Percentiles rank a stretch among this genome's conserved stretches.
Evolutionary conservation across 1,140 invertebrate genomes (phyloP).

Genomic region (Papilio dardanus): DNA sequence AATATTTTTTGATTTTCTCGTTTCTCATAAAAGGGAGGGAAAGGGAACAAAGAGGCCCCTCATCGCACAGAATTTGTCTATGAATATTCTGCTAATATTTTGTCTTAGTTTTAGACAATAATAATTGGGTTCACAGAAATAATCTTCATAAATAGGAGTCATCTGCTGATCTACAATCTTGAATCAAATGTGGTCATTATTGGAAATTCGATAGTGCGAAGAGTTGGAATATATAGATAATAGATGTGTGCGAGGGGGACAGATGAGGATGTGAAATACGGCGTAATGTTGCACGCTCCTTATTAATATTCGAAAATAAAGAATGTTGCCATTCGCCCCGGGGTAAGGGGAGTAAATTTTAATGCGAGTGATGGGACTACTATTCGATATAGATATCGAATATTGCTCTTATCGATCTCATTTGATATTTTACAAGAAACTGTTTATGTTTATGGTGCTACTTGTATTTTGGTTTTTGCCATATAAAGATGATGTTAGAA

Average conservation of each 20-base stretch:
- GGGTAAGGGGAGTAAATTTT: constrained; percentile 65
- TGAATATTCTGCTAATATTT: too few relatives aligned
- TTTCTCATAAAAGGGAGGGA: too few relatives aligned
- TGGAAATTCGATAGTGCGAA: constrained; percentile 59
- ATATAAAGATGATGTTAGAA: too few relatives aligned
- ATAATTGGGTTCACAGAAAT: too few relatives aligned
- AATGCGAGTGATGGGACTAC: constrained; percentile 42
- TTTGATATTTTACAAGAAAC: not conserved
- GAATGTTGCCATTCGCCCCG: constrained; percentile 76
- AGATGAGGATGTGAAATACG: constrained; percentile 71
- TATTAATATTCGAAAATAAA: constrained; percentile 81
- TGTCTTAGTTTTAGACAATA: too few relatives aligned
- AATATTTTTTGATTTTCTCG: too few relatives aligned
- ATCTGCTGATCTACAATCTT: constrained; percentile 50
- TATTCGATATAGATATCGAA: constrained; percentile 38
- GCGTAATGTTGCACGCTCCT: constrained; percentile 75
- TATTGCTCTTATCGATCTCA: constrained; percentile 24
- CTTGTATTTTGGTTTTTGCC: too few relatives aligned
- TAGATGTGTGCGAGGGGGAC: constrained; percentile 46
- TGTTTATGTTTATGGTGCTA: too few relatives aligned
- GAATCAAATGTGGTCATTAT: constrained; percentile 54
- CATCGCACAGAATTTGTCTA: too few relatives aligned
- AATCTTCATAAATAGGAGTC: not conserved
- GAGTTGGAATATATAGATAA: constrained; percentile 48
- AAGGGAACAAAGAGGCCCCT: too few relatives aligned